These are phyloP conservation scores for Halcyon leucocephala DNA, from an alignment of 2,797 vertebrate genomes.

Conservation along the genomic window DNA sequence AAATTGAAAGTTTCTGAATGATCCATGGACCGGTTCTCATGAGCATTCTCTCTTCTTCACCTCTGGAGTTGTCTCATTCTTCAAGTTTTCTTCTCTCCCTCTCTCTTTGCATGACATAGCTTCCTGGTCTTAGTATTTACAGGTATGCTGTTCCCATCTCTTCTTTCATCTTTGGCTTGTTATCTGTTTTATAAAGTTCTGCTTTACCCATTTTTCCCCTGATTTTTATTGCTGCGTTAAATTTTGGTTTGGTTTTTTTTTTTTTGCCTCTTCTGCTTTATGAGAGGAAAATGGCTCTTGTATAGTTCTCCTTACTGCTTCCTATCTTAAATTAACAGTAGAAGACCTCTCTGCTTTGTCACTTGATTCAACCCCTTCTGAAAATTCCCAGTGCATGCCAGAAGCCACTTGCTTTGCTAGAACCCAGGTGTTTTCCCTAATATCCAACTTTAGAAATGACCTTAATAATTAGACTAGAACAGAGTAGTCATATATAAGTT, in stretches of 20 bases:
- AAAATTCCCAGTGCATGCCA: background rate
- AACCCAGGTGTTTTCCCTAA: background rate
- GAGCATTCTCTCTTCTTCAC: background rate
- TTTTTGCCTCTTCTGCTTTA: background rate
- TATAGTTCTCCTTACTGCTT: background rate
- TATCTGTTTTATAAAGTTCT: background rate
- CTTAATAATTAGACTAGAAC: background rate
- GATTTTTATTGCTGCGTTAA: background rate
- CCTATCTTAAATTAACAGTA: background rate
- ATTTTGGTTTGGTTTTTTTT: fast-evolving
- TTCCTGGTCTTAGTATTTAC: background rate
- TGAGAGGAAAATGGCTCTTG: background rate
- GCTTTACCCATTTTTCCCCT: background rate
- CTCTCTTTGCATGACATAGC: background rate
- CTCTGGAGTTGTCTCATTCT: background rate
- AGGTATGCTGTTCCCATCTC: background rate
- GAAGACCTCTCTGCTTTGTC: background rate
- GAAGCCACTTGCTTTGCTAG: background rate
- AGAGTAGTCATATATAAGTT: background rate
- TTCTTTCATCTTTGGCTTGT: background rate
- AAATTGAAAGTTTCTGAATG: background rate
- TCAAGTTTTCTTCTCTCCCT: background rate
- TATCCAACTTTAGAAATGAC: background rate
- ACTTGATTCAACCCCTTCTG: background rate
- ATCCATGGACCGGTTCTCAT: background rate